Conservation (phyloP, 2,888 invertebrate species). For the Spialia ferax region DNA sequence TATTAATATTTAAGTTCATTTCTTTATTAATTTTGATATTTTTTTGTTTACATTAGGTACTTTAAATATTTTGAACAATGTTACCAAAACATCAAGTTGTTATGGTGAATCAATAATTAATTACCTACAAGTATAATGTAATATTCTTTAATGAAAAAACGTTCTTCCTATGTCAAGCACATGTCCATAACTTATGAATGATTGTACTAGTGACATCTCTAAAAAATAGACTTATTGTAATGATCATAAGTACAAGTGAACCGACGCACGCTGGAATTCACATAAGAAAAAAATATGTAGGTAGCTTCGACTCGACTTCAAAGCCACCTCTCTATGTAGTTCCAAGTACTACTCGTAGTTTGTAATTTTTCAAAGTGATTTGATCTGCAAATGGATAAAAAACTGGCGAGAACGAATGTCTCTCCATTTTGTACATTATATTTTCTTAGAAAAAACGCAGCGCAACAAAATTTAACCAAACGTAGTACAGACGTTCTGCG, state of each 20-base stretch:
- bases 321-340: constrained; percentile 27
- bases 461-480: background rate
- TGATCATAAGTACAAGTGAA: background rate
- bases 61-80: too few relatives aligned
- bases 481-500: too few relatives aligned
- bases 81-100: too few relatives aligned
- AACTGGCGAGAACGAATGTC: constrained; percentile 38
- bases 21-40: too few relatives aligned
- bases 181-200: background rate
- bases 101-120: too few relatives aligned
- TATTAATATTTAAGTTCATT: too few relatives aligned
- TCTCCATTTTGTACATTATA: constrained; percentile 38
- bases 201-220: background rate
- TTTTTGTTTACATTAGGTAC: too few relatives aligned
- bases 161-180: background rate
- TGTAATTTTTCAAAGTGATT: constrained; percentile 45
- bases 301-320: constrained; percentile 10
- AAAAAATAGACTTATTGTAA: constrained; percentile 6
- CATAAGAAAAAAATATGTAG: constrained; percentile 32
- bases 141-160: too few relatives aligned
- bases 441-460: constrained; percentile 27
- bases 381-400: constrained; percentile 48
- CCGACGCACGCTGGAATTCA: constrained; percentile 14
- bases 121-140: too few relatives aligned
- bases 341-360: constrained; percentile 43